phyloP scores from a whole-genome alignment of 2,888 invertebrate species.

The Papilio elwesi region DNA sequence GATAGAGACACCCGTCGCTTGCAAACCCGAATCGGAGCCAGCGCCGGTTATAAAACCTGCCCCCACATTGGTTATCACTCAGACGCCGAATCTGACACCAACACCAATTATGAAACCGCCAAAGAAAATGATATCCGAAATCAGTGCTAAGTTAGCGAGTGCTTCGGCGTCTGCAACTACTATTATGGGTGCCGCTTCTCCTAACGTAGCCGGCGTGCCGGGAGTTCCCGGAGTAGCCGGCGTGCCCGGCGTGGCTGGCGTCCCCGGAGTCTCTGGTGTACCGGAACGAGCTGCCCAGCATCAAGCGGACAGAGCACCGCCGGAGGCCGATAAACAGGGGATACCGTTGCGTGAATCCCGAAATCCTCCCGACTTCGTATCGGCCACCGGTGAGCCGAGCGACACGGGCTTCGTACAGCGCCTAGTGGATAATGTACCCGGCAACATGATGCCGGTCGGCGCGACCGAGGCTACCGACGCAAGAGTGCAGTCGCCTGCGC shows the following conservation, averaged over 20 bases:
- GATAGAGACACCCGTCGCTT: constrained; percentile 48
- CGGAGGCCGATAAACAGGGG: constrained; percentile 46
- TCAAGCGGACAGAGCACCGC: constrained; percentile 38
- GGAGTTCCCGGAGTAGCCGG: constrained; percentile 40
- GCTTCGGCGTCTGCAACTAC: constrained; percentile 56
- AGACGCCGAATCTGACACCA: constrained; percentile 45
- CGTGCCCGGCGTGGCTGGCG: constrained; percentile 43
- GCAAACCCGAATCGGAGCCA: constrained; percentile 34
- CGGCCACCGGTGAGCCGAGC: constrained; percentile 50
- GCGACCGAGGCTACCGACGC: constrained; percentile 74
- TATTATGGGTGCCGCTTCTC: constrained; percentile 42
- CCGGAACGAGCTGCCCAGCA: constrained; percentile 37
- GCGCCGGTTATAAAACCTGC: constrained; percentile 46
- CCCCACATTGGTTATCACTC: constrained; percentile 37
- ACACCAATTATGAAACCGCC: constrained; percentile 74
- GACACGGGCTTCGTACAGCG: constrained; percentile 51
- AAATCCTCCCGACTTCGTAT: constrained; percentile 42
- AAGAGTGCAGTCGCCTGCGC: constrained; percentile 75
- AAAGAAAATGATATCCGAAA: constrained; percentile 78
- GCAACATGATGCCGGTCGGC: constrained; percentile 68
- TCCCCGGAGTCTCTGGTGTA: constrained; percentile 38
- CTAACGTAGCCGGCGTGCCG: constrained; percentile 42
- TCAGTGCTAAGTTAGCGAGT: constrained; percentile 70
- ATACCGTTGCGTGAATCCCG: constrained; percentile 39
- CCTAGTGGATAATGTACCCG: constrained; percentile 60